Evolutionary conservation across 2,113 vertebrate genomes (phyloP).

Genomic region (Falcunculus frontatus): DNA sequence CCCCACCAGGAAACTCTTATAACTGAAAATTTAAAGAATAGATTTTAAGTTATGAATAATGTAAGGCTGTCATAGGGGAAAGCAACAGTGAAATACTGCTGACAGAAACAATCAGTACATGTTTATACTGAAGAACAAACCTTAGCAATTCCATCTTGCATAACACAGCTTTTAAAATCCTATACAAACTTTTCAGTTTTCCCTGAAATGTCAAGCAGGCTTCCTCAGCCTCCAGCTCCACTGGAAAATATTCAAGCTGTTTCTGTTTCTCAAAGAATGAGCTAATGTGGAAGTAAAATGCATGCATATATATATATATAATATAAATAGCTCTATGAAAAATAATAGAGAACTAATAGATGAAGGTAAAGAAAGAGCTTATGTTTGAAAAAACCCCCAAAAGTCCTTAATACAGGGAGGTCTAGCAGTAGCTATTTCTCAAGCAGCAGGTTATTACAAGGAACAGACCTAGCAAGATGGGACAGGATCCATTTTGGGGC

Average conservation of each 20-base stretch:
- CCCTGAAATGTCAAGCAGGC: conserved; percentile 15
- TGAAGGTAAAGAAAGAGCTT: neutral
- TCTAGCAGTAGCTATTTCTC: neutral
- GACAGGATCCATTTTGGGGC: neutral
- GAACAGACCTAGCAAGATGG: neutral
- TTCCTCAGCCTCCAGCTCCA: neutral
- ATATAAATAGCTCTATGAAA: neutral
- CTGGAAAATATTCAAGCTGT: neutral
- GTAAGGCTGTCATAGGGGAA: conserved; percentile 51
- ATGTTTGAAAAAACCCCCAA: fast-evolving
- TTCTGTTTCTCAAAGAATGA: neutral
- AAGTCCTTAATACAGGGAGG: neutral
- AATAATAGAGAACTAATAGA: neutral
- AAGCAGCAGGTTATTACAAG: neutral
- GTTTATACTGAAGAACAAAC: conserved; percentile 38
- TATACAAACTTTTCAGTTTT: neutral
- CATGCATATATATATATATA: neutral
- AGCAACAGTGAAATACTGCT: conserved; percentile 54
- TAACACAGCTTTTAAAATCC: conserved; percentile 20
- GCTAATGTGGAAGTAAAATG: conserved; percentile 16
- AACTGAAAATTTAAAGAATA: conserved; percentile 63
- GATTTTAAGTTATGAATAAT: conserved; percentile 64
- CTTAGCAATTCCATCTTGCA: neutral
- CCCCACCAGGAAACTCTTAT: conserved; percentile 35
- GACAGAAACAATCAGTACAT: conserved; percentile 38